Evolutionary conservation across 1,140 invertebrate species (phyloP).

Genomic region (Euborellia annulipes): DNA sequence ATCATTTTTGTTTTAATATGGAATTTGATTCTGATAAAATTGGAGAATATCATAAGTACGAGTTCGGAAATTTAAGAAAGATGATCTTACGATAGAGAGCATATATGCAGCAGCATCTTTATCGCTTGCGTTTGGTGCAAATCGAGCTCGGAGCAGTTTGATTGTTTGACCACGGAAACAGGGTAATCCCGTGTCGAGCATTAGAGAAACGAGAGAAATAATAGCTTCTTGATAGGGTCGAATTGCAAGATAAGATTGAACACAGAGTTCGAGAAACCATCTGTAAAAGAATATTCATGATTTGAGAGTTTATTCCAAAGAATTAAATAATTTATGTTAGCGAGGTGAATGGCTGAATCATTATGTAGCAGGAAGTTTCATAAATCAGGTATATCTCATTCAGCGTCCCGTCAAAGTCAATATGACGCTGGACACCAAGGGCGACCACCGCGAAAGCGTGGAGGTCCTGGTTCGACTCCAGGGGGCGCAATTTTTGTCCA

Average conservation of each 20-base stretch:
- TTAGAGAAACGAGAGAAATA: constrained; percentile 88
- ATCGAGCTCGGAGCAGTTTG: constrained; percentile 73
- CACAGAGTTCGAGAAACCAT: constrained; percentile 96
- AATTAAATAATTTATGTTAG: too few relatives aligned
- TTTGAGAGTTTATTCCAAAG: too few relatives aligned
- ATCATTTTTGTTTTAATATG: constrained; percentile 55
- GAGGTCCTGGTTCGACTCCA: too few relatives aligned
- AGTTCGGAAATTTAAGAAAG: constrained; percentile 89
- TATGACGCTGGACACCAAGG: too few relatives aligned
- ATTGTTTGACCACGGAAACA: constrained; percentile 99
- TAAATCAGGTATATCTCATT: too few relatives aligned
- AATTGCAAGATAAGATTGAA: constrained; percentile 92
- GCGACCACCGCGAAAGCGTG: too few relatives aligned
- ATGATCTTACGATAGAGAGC: constrained; percentile 83
- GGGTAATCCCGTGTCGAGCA: constrained; percentile 97
- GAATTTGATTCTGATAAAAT: constrained; percentile 98
- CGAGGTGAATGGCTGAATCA: too few relatives aligned
- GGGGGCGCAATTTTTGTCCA: too few relatives aligned
- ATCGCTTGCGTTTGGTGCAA: constrained; percentile 76
- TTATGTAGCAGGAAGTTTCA: too few relatives aligned
- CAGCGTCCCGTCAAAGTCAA: too few relatives aligned
- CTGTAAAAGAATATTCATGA: constrained; percentile 23
- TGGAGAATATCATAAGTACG: constrained; percentile 98
- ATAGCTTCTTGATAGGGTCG: constrained; percentile 93
- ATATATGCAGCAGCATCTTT: constrained; percentile 92